Base-by-base conservation (phyloP, 2,113 vertebrate genomes). In the Himantopus leucocephalus region DNA sequence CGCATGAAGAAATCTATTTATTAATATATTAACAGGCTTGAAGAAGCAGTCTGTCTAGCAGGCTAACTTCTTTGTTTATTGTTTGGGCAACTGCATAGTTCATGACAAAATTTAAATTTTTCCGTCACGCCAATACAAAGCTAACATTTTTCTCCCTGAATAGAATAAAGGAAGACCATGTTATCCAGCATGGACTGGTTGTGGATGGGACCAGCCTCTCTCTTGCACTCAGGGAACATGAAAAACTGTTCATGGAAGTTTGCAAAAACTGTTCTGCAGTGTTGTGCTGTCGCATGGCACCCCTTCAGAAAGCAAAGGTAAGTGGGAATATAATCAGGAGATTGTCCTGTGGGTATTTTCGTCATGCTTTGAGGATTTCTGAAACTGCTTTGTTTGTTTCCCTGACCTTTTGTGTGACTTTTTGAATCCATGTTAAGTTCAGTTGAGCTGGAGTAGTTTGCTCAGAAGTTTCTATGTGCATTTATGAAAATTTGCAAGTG, bases 211-310 rank as follows among this genome's bases (percentile, higher is more conserved):
- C 99, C 97, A 99, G 99, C 97, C 98, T 99, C 68, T 99, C 99
- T 94, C 98, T 99, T 97, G 99, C 99, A 58, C 98, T 99, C 95
- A 98, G 99, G 97, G 98, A 99, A 78, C 99, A 99, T 39, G 99
- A 99, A 97, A 99, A 99, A 91, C 98, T 99, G 67, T 99, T 99
- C 93, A 99, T 99, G 99, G 99, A 99, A 81, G 99, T 99, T 85
- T 99, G 99, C 96, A 99, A 98, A 98, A 99, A 98, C 97, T 99
- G 99, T 85, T 99, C 99, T 5, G 99, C 99, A 12, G 99, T 99
- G 59, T 97, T 99, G 60, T 99, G 99, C 97, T 99, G 99, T 97
- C 99, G 99, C 88, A 99, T 99, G 99, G 99, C 99, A 41, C 99
- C 99, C 4, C 98, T 99, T 85, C 99, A 99, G 97, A 99, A 99